phyloP scores from a whole-genome alignment of 2,113 vertebrate genomes.

The Pycnonotus jocosus region DNA sequence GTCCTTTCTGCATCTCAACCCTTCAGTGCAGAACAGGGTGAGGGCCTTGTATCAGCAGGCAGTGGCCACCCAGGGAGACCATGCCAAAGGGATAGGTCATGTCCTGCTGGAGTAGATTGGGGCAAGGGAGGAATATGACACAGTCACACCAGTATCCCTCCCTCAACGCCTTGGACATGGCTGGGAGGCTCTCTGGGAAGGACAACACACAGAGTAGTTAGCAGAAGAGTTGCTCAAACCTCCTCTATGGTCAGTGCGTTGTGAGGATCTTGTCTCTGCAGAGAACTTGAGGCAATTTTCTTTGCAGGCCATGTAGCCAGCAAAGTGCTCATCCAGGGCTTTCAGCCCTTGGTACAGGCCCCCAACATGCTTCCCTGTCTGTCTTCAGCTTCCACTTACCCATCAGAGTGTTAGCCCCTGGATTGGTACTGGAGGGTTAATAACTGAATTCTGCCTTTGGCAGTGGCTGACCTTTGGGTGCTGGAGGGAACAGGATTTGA shows the following conservation, averaged over 20 bases:
- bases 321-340: rapidly evolving
- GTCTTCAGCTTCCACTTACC: not conserved
- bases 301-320: not conserved
- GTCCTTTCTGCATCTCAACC: not conserved
- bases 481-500: not conserved
- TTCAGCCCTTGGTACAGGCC: not conserved
- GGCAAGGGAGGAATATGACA: not conserved
- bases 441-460: not conserved
- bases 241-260: not conserved
- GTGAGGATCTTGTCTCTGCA: not conserved
- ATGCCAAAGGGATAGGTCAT: not conserved
- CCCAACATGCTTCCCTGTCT: not conserved
- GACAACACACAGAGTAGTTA: not conserved
- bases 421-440: not conserved
- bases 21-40: rapidly evolving
- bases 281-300: not conserved
- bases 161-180: not conserved
- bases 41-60: not conserved
- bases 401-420: not conserved
- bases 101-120: not conserved
- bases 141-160: not conserved
- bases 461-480: not conserved
- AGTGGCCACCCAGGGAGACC: rapidly evolving
- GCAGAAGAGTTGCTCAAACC: not conserved
- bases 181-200: not conserved